A percentile compares a stretch with the other conserved stretches of the same genome.
Conservation (phyloP, 2,113 vertebrate species). For the Mugil cephalus region DNA sequence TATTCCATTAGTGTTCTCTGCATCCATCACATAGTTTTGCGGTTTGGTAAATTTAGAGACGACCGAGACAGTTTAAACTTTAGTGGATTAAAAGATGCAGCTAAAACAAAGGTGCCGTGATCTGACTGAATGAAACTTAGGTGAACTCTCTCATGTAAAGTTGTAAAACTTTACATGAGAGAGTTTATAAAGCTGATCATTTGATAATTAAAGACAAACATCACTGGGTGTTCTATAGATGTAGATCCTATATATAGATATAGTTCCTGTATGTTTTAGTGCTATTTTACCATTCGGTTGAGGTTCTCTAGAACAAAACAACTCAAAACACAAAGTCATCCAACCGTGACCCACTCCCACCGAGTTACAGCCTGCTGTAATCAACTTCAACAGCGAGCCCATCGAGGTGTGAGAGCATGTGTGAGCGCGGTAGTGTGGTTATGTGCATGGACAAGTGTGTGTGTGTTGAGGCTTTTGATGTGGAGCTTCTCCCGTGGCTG, state of each 20-base stretch:
- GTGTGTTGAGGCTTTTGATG: slow-evolving; percentile 58
- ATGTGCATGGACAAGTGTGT: slow-evolving; percentile 21
- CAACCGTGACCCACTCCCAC: slow-evolving; percentile 68
- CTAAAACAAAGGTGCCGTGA: neutral
- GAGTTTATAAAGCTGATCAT: neutral
- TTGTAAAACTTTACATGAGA: no score
- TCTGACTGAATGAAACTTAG: neutral
- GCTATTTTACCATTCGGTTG: slow-evolving; percentile 13
- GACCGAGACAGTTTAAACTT: neutral
- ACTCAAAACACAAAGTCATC: slow-evolving; percentile 56
- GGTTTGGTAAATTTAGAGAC: no score
- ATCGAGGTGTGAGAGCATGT: slow-evolving; percentile 54
- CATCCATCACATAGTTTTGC: neutral
- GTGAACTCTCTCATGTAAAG: no score
- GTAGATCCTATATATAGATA: slow-evolving; percentile 5
- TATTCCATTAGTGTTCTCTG: neutral
- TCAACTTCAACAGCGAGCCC: slow-evolving; percentile 55
- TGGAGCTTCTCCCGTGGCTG: slow-evolving; percentile 56
- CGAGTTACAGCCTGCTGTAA: slow-evolving; percentile 56
- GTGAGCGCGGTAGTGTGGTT: slow-evolving; percentile 11
- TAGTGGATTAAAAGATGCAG: neutral
- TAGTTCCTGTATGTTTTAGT: slow-evolving; percentile 12
- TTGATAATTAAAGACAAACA: neutral
- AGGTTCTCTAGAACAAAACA: slow-evolving; percentile 49
- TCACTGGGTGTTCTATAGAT: neutral